phyloP scores from a whole-genome alignment of 2,113 vertebrate species.

The Dromaius novaehollandiae region DNA sequence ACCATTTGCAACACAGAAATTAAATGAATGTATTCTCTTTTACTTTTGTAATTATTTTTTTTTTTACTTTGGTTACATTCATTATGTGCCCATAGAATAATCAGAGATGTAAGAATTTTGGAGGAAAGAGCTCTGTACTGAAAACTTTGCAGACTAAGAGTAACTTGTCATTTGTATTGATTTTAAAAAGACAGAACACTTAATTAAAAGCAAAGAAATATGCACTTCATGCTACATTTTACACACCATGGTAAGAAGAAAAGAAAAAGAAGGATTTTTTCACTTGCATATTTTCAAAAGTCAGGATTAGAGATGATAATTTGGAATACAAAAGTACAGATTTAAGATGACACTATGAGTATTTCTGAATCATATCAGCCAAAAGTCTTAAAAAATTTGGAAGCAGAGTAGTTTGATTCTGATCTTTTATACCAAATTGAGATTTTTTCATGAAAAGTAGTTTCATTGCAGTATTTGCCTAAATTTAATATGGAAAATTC shows the following conservation, averaged over 20 bases:
- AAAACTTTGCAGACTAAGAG: neutral
- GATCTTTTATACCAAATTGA: neutral
- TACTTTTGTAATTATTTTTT: neutral
- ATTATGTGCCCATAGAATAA: neutral
- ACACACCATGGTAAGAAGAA: neutral
- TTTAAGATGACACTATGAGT: neutral
- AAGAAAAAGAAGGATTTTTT: neutral
- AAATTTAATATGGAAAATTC: neutral
- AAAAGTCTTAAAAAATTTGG: neutral
- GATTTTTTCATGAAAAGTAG: neutral
- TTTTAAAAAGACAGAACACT: neutral
- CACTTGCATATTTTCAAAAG: neutral
- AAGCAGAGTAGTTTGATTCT: neutral
- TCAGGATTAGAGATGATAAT: neutral
- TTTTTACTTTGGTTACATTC: neutral
- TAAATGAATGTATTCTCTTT: neutral
- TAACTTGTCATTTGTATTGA: neutral
- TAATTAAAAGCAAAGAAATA: neutral
- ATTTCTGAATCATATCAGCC: neutral
- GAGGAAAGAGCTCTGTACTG: neutral
- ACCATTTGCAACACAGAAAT: neutral
- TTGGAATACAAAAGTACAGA: neutral
- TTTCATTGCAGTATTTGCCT: neutral
- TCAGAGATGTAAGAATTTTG: neutral
- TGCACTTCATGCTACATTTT: neutral